Conservation (phyloP, 2,113 vertebrate genomes). For the Stigmatopora argus region DNA sequence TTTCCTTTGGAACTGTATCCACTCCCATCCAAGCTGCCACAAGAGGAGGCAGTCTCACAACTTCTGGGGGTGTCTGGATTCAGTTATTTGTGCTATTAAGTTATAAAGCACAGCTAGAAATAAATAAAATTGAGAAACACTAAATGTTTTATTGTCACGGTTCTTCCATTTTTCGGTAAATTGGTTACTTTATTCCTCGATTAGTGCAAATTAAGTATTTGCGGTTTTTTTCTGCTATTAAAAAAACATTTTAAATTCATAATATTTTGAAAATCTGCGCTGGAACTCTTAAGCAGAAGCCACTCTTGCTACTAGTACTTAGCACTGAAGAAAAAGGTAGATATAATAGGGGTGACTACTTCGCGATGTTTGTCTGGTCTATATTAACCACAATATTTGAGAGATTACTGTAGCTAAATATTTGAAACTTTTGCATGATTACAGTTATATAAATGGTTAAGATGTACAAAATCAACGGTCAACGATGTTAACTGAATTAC, state of each 20-base stretch:
- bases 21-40: slow-evolving; percentile 50
- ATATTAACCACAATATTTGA: too few species aligned
- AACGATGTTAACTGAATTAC: not conserved
- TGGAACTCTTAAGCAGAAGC: too few species aligned
- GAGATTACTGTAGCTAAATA: too few species aligned
- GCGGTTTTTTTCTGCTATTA: too few species aligned
- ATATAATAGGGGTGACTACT: too few species aligned
- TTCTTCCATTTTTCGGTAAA: not conserved
- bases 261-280: too few species aligned
- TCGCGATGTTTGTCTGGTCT: too few species aligned
- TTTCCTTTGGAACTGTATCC: slow-evolving; percentile 32
- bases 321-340: too few species aligned
- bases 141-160: slow-evolving; percentile 8
- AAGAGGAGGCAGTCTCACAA: slow-evolving; percentile 56
- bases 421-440: not conserved
- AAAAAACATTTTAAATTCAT: too few species aligned
- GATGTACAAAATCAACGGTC: not conserved
- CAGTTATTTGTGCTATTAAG: slow-evolving; percentile 69
- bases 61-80: slow-evolving; percentile 67
- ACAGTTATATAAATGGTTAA: not conserved
- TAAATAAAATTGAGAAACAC: slow-evolving; percentile 66
- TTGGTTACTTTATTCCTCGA: not conserved
- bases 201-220: too few species aligned
- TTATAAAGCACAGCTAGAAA: slow-evolving; percentile 70
- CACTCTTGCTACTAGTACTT: too few species aligned